A percentile compares a stretch with the other conserved stretches of the same genome.
These are phyloP conservation scores for Oncorhynchus mykiss DNA, from an alignment of 2,113 vertebrate genomes.

Conservation along the genomic window DNA sequence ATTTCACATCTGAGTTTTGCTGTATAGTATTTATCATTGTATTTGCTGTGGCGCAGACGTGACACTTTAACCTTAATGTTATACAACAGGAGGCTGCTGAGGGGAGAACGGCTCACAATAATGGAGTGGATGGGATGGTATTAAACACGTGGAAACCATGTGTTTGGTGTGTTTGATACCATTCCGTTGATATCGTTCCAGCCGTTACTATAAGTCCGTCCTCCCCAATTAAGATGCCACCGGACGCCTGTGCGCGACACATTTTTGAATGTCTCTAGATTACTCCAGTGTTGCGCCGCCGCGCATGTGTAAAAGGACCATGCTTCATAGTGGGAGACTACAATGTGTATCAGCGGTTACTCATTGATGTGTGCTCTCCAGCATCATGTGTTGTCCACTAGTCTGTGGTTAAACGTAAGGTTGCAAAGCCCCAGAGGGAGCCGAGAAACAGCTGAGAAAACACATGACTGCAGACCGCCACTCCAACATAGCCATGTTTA, in stretches of 20 bases:
- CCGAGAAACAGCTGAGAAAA: constrained; percentile 21
- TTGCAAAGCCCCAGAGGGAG: constrained; percentile 18
- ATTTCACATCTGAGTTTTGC: background rate
- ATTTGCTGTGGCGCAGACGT: constrained; percentile 49
- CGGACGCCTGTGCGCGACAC: constrained; percentile 27
- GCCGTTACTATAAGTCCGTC: no score
- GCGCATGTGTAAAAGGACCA: constrained; percentile 41
- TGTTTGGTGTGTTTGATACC: no score
- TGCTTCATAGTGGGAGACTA: constrained; percentile 27
- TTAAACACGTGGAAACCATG: no score
- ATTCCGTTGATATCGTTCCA: constrained; percentile 34
- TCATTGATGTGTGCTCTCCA: constrained; percentile 24
- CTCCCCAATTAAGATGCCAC: no score
- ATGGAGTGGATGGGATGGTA: no score
- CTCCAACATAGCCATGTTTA: no score
- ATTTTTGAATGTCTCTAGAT: no score
- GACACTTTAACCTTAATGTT: constrained; percentile 48
- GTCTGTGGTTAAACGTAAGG: constrained; percentile 30
- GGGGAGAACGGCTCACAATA: no score
- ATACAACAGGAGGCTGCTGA: no score
- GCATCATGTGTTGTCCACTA: constrained; percentile 26
- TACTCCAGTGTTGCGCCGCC: no score
- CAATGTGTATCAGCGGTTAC: constrained; percentile 54
- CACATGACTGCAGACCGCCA: background rate
- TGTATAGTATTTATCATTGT: constrained; percentile 40